A percentile compares a stretch with the other conserved stretches of the same genome.
Conservation (phyloP, 1,140 invertebrate genomes). For the Bombus ignitus region DNA sequence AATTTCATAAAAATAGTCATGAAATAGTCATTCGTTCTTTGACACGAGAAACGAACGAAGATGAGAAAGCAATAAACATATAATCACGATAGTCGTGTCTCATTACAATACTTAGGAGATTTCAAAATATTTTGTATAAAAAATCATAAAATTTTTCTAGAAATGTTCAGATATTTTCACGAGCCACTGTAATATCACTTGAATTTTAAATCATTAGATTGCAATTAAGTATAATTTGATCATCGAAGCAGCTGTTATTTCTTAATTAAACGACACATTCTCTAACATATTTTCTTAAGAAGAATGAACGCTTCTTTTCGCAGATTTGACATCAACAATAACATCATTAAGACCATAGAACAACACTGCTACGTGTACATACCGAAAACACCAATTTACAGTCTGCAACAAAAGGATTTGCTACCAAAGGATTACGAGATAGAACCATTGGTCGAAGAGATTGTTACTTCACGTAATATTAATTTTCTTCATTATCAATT, state of each 20-base stretch:
- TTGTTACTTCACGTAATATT: slow-evolving; percentile 46
- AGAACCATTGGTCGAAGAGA: slow-evolving; percentile 55
- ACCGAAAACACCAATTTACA: slow-evolving; percentile 36
- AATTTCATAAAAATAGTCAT: background rate
- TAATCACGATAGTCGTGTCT: no score
- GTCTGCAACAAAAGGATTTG: slow-evolving; percentile 50
- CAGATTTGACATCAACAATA: slow-evolving; percentile 69
- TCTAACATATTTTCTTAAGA: background rate
- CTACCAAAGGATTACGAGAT: slow-evolving; percentile 70
- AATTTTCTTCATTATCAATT: background rate
- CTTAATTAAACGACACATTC: background rate
- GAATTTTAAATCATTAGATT: no score
- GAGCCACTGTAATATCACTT: background rate
- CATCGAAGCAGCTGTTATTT: background rate
- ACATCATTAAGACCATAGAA: slow-evolving; percentile 62
- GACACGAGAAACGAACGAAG: background rate
- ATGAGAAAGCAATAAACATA: no score
- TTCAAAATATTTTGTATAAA: no score
- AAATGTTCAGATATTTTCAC: background rate
- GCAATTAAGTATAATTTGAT: no score
- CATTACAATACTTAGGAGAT: no score
- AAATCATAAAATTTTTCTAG: no score
- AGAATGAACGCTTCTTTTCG: slow-evolving; percentile 7
- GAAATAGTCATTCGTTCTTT: background rate
- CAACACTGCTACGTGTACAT: slow-evolving; percentile 67